phyloP scores from a whole-genome alignment of 2,113 vertebrate genomes.

The Caranx melampygus region DNA sequence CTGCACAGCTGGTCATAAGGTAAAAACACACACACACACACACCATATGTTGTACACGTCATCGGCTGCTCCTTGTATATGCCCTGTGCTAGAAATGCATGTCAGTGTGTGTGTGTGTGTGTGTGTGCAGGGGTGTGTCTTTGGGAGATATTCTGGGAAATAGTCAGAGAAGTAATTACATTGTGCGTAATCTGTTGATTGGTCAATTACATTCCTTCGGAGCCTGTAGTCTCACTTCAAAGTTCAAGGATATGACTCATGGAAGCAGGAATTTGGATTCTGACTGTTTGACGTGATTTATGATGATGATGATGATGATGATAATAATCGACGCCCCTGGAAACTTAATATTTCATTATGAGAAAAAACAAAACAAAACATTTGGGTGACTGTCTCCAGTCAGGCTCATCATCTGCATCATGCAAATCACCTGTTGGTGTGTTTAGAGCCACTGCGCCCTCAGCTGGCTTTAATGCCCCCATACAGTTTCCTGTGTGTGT shows the following conservation, averaged over 20 bases:
- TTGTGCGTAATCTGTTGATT: constrained; percentile 44
- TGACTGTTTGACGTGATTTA: background rate
- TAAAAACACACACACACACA: background rate
- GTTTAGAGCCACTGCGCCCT: background rate
- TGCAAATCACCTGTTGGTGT: background rate
- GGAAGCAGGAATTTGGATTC: background rate
- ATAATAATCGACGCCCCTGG: too few relatives aligned
- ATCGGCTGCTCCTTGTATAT: too few relatives aligned
- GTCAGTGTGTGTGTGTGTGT: background rate
- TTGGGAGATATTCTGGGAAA: constrained; percentile 22
- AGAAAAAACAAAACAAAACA: background rate
- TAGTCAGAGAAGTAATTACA: constrained; percentile 45
- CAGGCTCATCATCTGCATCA: background rate
- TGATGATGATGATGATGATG: too few relatives aligned
- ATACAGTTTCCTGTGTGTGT: too few relatives aligned
- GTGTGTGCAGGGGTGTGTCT: constrained; percentile 15
- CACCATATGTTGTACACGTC: too few relatives aligned
- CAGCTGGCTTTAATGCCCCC: too few relatives aligned
- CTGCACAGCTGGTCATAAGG: background rate
- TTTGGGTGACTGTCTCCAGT: background rate
- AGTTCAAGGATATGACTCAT: constrained; percentile 16
- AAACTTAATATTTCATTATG: too few relatives aligned
- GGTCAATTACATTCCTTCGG: constrained; percentile 26
- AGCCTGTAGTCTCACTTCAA: constrained; percentile 1
- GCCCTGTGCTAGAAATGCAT: background rate